Percentiles rank a stretch among this genome's conserved stretches.
phyloP scores from a whole-genome alignment of 2,888 invertebrate genomes.

The Nemotelus pantherinus region DNA sequence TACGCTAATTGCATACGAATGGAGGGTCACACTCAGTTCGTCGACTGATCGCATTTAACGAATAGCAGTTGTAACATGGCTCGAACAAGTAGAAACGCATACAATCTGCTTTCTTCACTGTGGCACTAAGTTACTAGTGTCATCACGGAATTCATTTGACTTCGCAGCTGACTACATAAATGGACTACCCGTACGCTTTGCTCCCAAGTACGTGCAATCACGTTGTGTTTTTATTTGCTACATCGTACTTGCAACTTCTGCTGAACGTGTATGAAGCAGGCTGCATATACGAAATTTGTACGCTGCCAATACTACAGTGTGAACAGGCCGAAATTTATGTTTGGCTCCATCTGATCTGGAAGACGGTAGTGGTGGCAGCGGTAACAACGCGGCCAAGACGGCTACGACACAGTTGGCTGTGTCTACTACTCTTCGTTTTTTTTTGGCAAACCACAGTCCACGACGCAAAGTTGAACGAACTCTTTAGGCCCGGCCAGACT shows the following conservation, averaged over 20 bases:
- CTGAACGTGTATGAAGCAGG: slow-evolving; percentile 3
- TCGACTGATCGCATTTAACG: slow-evolving; percentile 7
- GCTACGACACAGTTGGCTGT: slow-evolving; percentile 6
- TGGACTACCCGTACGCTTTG: slow-evolving; percentile 5
- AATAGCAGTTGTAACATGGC: slow-evolving; percentile 24
- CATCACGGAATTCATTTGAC: slow-evolving; percentile 46
- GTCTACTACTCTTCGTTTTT: slow-evolving; percentile 35
- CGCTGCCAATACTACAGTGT: background rate
- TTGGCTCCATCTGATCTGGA: slow-evolving; percentile 48
- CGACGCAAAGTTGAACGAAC: slow-evolving; percentile 52
- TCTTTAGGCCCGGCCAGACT: slow-evolving; percentile 53
- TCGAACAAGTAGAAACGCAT: background rate
- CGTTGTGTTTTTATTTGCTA: slow-evolving; percentile 16
- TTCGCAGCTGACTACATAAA: slow-evolving; percentile 42
- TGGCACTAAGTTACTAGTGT: slow-evolving; percentile 64
- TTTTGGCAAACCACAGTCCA: slow-evolving; percentile 52
- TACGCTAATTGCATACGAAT: slow-evolving; percentile 43
- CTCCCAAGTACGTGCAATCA: too few species aligned
- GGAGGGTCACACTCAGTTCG: slow-evolving; percentile 16
- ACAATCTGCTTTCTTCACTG: slow-evolving; percentile 54
- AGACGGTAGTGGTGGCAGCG: slow-evolving; percentile 22
- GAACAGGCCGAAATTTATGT: slow-evolving; percentile 48
- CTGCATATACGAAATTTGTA: background rate
- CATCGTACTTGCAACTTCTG: slow-evolving; percentile 6
- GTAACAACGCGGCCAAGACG: slow-evolving; percentile 5